Evolutionary conservation across 2,113 vertebrate species (phyloP).

Genomic region (Odobenus rosmarus): DNA sequence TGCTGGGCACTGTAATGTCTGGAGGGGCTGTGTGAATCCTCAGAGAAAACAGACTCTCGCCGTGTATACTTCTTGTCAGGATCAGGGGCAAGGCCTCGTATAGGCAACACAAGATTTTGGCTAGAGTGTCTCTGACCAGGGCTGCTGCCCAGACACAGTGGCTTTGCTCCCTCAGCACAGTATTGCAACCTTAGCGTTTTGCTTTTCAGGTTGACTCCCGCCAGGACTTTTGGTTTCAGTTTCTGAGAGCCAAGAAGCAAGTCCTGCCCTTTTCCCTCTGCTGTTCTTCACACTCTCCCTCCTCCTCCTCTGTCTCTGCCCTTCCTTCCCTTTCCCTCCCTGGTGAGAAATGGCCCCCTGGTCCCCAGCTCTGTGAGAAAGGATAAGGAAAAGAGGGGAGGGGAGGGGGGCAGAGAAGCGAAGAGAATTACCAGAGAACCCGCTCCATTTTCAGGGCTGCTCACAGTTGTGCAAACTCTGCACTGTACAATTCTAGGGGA

Average conservation of each 20-base stretch:
- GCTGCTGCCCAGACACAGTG: neutral
- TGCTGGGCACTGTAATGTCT: neutral
- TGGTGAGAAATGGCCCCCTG: neutral
- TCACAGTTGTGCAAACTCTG: neutral
- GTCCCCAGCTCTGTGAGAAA: neutral
- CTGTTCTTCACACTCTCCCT: neutral
- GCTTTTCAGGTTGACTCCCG: neutral
- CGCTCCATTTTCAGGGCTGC: neutral
- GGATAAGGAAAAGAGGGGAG: neutral
- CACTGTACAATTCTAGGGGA: neutral
- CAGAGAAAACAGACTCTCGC: neutral
- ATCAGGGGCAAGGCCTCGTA: neutral
- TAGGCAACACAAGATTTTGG: neutral
- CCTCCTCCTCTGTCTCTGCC: neutral
- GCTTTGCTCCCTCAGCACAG: neutral
- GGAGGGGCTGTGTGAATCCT: neutral
- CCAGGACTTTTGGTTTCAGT: slow-evolving; percentile 38
- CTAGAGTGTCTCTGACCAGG: neutral
- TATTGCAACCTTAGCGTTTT: neutral
- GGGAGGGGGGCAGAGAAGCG: neutral
- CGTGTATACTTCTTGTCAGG: neutral
- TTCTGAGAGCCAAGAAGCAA: slow-evolving; percentile 8
- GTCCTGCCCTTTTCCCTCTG: neutral
- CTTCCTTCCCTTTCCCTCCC: neutral
- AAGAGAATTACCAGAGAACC: neutral